Evolutionary conservation across 1,140 invertebrate species (phyloP).

Genomic region (Trachelipus rathkii): DNA sequence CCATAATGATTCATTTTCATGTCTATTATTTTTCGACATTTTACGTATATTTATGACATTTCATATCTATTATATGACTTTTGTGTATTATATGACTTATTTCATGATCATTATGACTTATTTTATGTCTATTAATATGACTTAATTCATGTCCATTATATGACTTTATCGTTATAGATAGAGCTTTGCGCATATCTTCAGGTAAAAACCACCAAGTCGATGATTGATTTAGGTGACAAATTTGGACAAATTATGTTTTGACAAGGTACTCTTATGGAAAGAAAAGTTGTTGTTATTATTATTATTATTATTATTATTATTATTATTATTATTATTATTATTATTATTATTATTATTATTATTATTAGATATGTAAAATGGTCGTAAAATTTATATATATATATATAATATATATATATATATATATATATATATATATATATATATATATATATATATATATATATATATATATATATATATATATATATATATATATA

Average conservation of each 20-base stretch:
- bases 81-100: too few species aligned
- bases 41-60: too few species aligned
- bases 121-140: too few species aligned
- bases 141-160: not conserved
- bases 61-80: too few species aligned
- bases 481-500: slow-evolving; percentile 10
- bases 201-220: not conserved
- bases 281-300: not conserved
- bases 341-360: not conserved
- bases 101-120: too few species aligned
- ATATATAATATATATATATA: slow-evolving; percentile 5
- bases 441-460: slow-evolving; percentile 15
- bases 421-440: slow-evolving; percentile 12
- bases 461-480: slow-evolving; percentile 15
- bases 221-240: not conserved
- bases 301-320: not conserved
- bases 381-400: not conserved
- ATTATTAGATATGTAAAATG: too few species aligned
- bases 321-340: not conserved
- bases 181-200: not conserved
- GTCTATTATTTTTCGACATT: too few species aligned
- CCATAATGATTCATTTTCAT: too few species aligned
- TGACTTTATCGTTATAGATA: not conserved
- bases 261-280: too few species aligned
- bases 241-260: too few species aligned